Evolutionary conservation across 1,140 invertebrate genomes (phyloP), one percentile per base, ranked within the genome.

Genomic region (Bacillus rossius): DNA sequence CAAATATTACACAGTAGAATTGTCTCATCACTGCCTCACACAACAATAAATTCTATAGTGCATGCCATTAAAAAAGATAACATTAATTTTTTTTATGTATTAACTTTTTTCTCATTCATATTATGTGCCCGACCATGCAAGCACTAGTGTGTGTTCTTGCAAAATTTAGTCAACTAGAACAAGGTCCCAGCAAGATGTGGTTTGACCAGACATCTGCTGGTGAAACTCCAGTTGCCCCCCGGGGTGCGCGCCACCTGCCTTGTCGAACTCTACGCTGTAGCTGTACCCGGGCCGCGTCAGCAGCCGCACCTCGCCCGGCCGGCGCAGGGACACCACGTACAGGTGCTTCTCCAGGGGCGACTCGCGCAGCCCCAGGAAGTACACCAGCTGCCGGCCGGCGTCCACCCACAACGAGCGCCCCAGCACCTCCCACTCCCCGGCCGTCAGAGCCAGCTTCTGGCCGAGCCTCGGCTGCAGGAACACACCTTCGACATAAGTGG

Each of bases 371-470:
- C 86, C 90, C 49, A 89, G 81, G 72, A 94, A 92, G 75, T 92
- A 94, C 2, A 92, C 87, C 45, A 92, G 74, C 22, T 84, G 80
- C 59, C 83, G 78, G 2, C 75, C 64, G 22, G 81, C 77, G 69
- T 92, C 88, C 10, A 92, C 85, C 89, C 89, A 92, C 42, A 92
- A 76, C 64, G 85, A 84, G 60, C 82, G 80, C 0, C 84, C 84
- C 52, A 91, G 73, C 1, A 93, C 87, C 72, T 91, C 89, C 90
- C 90, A 94, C 26, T 91, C 86, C 1, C 90, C 91, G 40, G 79
- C 79, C 0, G 91, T 94, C 56, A 93, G 74, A 2, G 88, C 80
- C 16, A 88, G 73, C 69, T 87, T 85, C 17, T 81, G 81, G 45
- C 81, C 69, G 40, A 86, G 75, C 61, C 80, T 78, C 0, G 85